Conservation (phyloP, 2,888 invertebrate genomes). For the Plebejus anna region DNA sequence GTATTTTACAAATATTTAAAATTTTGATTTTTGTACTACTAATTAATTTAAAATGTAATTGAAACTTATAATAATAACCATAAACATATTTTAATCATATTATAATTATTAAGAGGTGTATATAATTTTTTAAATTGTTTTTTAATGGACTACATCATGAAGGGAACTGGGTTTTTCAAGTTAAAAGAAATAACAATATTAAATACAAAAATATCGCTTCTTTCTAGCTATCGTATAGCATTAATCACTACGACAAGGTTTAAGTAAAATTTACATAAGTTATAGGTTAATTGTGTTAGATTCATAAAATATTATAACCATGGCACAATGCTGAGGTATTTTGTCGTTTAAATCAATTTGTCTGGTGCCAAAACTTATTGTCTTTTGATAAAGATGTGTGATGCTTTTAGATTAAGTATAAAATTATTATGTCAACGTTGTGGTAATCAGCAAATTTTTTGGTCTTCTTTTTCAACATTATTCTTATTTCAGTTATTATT, state of each 20-base stretch:
- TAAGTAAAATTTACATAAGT: slow-evolving; percentile 8
- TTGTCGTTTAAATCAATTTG: slow-evolving; percentile 17
- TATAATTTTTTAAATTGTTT: too few species aligned
- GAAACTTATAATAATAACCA: too few species aligned
- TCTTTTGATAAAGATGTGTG: background rate
- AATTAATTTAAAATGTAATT: too few species aligned
- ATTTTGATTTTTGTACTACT: too few species aligned
- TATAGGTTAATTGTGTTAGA: slow-evolving; percentile 23
- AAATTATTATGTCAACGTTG: background rate
- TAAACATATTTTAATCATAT: too few species aligned
- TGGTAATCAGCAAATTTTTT: background rate
- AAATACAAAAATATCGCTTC: background rate
- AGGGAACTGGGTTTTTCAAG: background rate
- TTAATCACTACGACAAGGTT: background rate
- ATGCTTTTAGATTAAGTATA: background rate
- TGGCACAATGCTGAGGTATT: slow-evolving; percentile 9
- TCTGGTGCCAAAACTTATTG: slow-evolving; percentile 4
- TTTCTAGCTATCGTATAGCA: background rate
- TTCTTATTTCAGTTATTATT: background rate
- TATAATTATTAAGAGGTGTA: too few species aligned
- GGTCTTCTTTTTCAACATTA: background rate
- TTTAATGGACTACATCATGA: too few species aligned
- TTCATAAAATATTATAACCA: slow-evolving; percentile 22
- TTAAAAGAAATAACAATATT: background rate
- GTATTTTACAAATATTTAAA: too few species aligned